Base-by-base conservation (phyloP, 2,113 vertebrate species). In the Malurus melanocephalus region DNA sequence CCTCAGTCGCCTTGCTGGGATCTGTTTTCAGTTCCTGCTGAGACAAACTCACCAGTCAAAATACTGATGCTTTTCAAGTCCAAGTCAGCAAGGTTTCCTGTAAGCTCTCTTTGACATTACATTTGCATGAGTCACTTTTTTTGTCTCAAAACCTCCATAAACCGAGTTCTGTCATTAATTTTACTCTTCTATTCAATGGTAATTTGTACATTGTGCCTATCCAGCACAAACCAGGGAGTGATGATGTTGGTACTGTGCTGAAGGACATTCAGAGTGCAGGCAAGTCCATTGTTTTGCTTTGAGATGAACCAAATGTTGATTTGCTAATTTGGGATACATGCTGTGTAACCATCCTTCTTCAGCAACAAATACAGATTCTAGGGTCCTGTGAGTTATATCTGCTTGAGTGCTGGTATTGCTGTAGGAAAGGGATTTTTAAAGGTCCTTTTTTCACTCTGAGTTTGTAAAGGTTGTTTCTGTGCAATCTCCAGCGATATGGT, bases 131-230 rank as follows among this genome's bases (percentile, higher is more conserved):
- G 65, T 32, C 46, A 23, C n/a, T 38, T 45, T 82, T 82, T 76
- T 87, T 91, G 85, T 73, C 91, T 83, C 2, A 0, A 82, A 92
- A 74, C 19, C 60, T 90, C 79, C 66, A 80, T 57, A 69, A 83
- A 78, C 66, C 79, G 57, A 72, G 57, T 66, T 91, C 90, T 93
- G 90, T 65, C 80, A 73, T 94, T 93, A 86, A 92, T 92, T 94
- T 93, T 85, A 18, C 74, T 87, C 18, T 51, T 91, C 76, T 89
- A 43, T 81, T 90, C 81, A 85, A 51, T 80, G 74, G 38, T 89
- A 89, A 93, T 94, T 93, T 83, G 73, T 62, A 46, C 84, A 76
- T 60, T 67, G 79, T 81, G 79, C 85, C 73, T 67, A 45, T 56
- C 66, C 61, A 35, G 65, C 4, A 2, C 40, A 88, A 92, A 93